Percentiles rank a stretch among this genome's conserved stretches.
Evolutionary conservation across 2,888 invertebrate genomes (phyloP).

Genomic region (Dryocosmus kuriphilus): DNA sequence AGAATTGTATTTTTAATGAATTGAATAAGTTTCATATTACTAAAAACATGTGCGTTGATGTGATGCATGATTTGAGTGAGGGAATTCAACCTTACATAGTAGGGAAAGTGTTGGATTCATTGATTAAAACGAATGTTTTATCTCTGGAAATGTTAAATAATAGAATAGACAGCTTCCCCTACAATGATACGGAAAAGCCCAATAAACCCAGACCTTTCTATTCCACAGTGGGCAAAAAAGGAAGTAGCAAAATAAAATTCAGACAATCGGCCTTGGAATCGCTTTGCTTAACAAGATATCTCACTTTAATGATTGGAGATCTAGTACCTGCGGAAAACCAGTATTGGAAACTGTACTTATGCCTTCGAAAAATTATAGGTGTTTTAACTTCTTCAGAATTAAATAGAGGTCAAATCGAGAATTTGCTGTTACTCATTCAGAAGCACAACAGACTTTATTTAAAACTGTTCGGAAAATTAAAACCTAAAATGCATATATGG

Average conservation of each 20-base stretch:
- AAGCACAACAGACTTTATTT: slow-evolving; percentile 45
- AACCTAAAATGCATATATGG: slow-evolving; percentile 49
- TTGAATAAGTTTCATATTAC: no score
- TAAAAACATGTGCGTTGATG: no score
- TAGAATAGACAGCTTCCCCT: no score
- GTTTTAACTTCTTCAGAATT: no score
- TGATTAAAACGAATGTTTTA: no score
- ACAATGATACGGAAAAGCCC: background rate
- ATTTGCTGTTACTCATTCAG: background rate
- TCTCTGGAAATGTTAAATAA: no score
- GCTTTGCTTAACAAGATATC: slow-evolving; percentile 48
- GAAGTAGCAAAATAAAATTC: slow-evolving; percentile 47
- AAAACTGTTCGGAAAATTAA: slow-evolving; percentile 43
- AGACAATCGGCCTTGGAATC: slow-evolving; percentile 46
- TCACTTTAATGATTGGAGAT: slow-evolving; percentile 50
- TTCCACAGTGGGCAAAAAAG: slow-evolving; percentile 45
- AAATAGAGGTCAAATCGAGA: no score
- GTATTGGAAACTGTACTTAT: slow-evolving; percentile 41
- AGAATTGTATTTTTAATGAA: no score
- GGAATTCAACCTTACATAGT: no score
- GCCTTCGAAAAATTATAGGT: background rate
- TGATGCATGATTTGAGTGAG: no score
- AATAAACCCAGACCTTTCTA: slow-evolving; percentile 49
- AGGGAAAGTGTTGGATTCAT: no score
- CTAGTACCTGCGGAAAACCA: slow-evolving; percentile 38